Conservation (phyloP, 2,888 invertebrate genomes). For the Ptychoptera albimana region DNA sequence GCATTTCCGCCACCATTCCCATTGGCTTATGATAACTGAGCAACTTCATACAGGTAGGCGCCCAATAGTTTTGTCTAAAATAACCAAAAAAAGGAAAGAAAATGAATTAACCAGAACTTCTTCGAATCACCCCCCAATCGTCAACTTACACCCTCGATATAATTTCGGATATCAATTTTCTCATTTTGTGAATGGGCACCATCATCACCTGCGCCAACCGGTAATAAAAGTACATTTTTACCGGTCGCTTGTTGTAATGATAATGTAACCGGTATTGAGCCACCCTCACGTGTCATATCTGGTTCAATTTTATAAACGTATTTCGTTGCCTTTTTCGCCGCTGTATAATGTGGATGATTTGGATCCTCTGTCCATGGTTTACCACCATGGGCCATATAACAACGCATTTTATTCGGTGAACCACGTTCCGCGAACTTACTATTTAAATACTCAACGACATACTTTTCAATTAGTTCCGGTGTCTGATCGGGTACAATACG, state of each 20-base stretch:
- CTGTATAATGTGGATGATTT: conserved; percentile 80
- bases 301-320: conserved; percentile 79
- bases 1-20: too few relatives aligned
- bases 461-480: conserved; percentile 64
- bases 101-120: not conserved
- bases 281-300: conserved; percentile 92
- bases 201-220: conserved; percentile 85
- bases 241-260: conserved; percentile 84
- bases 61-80: conserved; percentile 82
- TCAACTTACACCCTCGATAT: conserved; percentile 74
- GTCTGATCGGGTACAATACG: conserved; percentile 91
- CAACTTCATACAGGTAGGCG: conserved; percentile 68
- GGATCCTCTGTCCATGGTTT: conserved; percentile 89
- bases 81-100: conserved; percentile 15
- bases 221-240: conserved; percentile 85
- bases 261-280: conserved; percentile 92
- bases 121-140: too few relatives aligned
- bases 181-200: conserved; percentile 99
- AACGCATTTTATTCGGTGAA: conserved; percentile 72
- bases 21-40: conserved; percentile 18
- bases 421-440: conserved; percentile 62
- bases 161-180: conserved; percentile 83
- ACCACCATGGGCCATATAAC: conserved; percentile 51
- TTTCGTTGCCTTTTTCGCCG: conserved; percentile 66
- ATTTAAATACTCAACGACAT: conserved; percentile 62